These are phyloP conservation scores for Ectobius pallidus DNA, from an alignment of 2,888 invertebrate species.

Conservation along the genomic window DNA sequence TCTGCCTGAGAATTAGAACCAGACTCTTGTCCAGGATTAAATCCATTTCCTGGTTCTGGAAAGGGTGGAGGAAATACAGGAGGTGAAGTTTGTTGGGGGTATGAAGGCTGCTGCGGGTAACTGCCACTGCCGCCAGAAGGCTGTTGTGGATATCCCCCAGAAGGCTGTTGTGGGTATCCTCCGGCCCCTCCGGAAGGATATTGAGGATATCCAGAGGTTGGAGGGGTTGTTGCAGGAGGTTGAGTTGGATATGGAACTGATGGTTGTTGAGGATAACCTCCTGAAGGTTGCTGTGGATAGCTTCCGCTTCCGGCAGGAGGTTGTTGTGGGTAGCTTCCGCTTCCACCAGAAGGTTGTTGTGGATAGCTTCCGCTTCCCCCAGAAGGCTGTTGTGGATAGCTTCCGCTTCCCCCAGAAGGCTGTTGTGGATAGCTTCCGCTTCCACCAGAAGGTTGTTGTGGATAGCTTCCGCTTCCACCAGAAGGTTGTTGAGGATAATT, in stretches of 20 bases:
- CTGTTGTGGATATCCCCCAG: constrained; percentile 3
- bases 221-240: too few relatives aligned
- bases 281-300: constrained; percentile 36
- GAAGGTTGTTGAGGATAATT: constrained; percentile 30
- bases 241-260: constrained; percentile 36
- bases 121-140: constrained; percentile 11
- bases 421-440: background rate
- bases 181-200: too few relatives aligned
- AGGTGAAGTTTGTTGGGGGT: background rate
- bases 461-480: background rate
- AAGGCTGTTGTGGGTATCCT: constrained; percentile 11
- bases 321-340: too few relatives aligned
- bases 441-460: constrained; percentile 18
- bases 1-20: background rate
- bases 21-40: constrained; percentile 6
- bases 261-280: constrained; percentile 36
- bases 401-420: constrained; percentile 12
- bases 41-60: background rate
- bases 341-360: too few relatives aligned
- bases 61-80: background rate
- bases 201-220: constrained; percentile 30
- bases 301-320: constrained; percentile 33
- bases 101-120: constrained; percentile 18
- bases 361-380: constrained; percentile 26
- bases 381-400: too few relatives aligned